A percentile compares a stretch with the other conserved stretches of the same genome.
phyloP scores from a whole-genome alignment of 64 coral and sea anemone species.

The Montipora efflorescens region DNA sequence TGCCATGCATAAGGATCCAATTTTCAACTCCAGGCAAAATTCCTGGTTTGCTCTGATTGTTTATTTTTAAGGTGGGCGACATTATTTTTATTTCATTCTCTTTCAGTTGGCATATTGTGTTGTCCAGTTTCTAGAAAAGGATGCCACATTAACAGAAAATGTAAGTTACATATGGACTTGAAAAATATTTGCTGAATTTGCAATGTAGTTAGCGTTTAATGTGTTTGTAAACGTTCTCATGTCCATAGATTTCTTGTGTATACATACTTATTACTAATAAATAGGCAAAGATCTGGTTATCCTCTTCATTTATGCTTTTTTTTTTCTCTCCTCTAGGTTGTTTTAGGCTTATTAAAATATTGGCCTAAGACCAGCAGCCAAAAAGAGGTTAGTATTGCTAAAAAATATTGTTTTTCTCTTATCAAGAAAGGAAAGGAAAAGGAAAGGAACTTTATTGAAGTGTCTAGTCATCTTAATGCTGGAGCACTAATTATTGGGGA shows the following conservation, averaged over 20 bases:
- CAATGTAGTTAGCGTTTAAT: too few relatives aligned
- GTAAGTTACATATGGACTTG: conserved; percentile 33
- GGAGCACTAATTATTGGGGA: too few relatives aligned
- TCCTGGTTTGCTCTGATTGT: not conserved
- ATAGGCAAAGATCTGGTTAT: not conserved
- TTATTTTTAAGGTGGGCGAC: not conserved
- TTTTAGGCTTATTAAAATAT: conserved; percentile 95
- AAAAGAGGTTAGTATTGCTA: conserved; percentile 89
- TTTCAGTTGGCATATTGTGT: conserved; percentile 97
- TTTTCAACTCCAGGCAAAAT: too few relatives aligned
- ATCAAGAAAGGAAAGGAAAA: not conserved
- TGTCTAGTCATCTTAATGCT: too few relatives aligned
- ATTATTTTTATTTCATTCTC: not conserved
- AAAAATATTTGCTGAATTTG: too few relatives aligned
- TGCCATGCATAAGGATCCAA: too few relatives aligned
- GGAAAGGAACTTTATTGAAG: too few relatives aligned
- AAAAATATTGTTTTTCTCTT: not conserved
- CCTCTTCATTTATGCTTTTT: not conserved
- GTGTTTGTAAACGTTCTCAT: too few relatives aligned
- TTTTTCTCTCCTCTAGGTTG: conserved; percentile 63
- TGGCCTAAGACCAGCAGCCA: conserved; percentile 99
- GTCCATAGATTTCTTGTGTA: too few relatives aligned
- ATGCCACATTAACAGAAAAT: conserved; percentile 97
- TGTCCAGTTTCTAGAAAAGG: conserved; percentile 99
- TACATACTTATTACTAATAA: too few relatives aligned